phyloP scores from a whole-genome alignment of 1,140 invertebrate species.

The Chrysoperla carnea region DNA sequence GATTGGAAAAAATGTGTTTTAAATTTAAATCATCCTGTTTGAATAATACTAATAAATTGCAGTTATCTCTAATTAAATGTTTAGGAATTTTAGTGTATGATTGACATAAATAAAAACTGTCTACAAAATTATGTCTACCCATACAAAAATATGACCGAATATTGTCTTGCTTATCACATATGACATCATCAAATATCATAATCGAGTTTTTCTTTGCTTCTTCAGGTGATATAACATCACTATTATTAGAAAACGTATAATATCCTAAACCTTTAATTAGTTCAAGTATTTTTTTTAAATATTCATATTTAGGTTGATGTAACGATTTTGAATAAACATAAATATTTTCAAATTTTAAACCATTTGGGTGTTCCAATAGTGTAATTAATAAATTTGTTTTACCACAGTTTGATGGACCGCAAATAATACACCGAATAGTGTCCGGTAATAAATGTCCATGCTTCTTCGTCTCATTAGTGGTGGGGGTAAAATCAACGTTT shows the following conservation, averaged over 20 bases:
- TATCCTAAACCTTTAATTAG: slow-evolving; percentile 10
- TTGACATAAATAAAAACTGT: slow-evolving; percentile 19
- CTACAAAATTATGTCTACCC: slow-evolving; percentile 14
- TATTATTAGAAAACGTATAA: slow-evolving; percentile 13
- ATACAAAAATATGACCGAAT: slow-evolving; percentile 17
- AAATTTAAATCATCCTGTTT: slow-evolving; percentile 21
- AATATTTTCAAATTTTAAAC: slow-evolving; percentile 16
- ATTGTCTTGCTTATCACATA: too few relatives aligned
- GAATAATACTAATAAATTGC: slow-evolving; percentile 19
- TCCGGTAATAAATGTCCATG: too few relatives aligned
- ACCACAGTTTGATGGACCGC: slow-evolving; percentile 13
- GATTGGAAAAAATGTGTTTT: slow-evolving; percentile 19
- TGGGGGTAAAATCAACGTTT: too few relatives aligned
- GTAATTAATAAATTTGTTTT: slow-evolving; percentile 17
- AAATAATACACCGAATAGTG: slow-evolving; percentile 6
- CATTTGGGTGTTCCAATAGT: slow-evolving; percentile 11
- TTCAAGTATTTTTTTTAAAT: slow-evolving; percentile 9
- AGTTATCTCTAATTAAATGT: slow-evolving; percentile 20
- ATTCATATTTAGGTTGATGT: slow-evolving; percentile 14
- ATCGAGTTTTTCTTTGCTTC: slow-evolving; percentile 14
- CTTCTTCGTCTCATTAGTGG: too few relatives aligned
- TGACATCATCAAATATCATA: slow-evolving; percentile 20
- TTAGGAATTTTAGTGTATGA: slow-evolving; percentile 20
- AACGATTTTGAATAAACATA: slow-evolving; percentile 18
- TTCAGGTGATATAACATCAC: slow-evolving; percentile 9